Conservation (phyloP, 2,797 vertebrate species). For the Liasis olivaceus region DNA sequence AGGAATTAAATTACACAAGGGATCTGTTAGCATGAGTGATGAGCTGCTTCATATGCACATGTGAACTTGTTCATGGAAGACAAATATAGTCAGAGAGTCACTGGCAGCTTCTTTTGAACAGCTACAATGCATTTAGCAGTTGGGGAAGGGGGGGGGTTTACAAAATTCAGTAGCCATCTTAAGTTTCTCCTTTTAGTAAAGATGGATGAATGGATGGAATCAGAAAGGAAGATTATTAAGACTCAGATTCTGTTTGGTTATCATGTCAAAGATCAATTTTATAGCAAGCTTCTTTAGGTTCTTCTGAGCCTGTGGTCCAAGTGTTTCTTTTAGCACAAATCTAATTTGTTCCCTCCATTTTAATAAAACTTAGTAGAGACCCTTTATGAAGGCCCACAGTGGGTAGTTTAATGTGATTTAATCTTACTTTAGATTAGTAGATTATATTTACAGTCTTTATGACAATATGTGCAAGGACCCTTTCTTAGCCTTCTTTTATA, state of each 20-base stretch:
- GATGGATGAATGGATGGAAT: slow-evolving; percentile 50
- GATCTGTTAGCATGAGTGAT: background rate
- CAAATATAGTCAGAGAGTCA: background rate
- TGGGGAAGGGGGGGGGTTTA: accelerated
- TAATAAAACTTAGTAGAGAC: slow-evolving; percentile 56
- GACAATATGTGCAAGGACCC: slow-evolving; percentile 20
- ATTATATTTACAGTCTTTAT: slow-evolving; percentile 66
- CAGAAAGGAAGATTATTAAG: slow-evolving; percentile 32
- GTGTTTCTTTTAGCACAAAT: slow-evolving; percentile 37
- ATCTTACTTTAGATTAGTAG: slow-evolving; percentile 64
- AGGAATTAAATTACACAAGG: background rate
- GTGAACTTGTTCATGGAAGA: background rate
- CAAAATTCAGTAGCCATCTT: slow-evolving; percentile 9
- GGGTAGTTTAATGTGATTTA: slow-evolving; percentile 68
- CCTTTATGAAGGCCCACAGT: slow-evolving; percentile 57
- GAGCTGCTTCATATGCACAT: background rate
- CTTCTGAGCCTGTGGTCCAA: slow-evolving; percentile 54
- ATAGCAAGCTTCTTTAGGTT: slow-evolving; percentile 63
- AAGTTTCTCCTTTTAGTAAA: slow-evolving; percentile 42
- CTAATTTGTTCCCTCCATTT: slow-evolving; percentile 57
- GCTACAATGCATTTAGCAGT: background rate
- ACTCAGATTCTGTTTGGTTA: slow-evolving; percentile 62
- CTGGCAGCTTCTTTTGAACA: slow-evolving; percentile 33
- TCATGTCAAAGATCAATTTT: slow-evolving; percentile 67
- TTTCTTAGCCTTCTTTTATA: background rate